Evolutionary conservation across 2,888 invertebrate species (phyloP), one percentile per base, ranked within the genome.

Genomic region (Seladonia tumulorum): DNA sequence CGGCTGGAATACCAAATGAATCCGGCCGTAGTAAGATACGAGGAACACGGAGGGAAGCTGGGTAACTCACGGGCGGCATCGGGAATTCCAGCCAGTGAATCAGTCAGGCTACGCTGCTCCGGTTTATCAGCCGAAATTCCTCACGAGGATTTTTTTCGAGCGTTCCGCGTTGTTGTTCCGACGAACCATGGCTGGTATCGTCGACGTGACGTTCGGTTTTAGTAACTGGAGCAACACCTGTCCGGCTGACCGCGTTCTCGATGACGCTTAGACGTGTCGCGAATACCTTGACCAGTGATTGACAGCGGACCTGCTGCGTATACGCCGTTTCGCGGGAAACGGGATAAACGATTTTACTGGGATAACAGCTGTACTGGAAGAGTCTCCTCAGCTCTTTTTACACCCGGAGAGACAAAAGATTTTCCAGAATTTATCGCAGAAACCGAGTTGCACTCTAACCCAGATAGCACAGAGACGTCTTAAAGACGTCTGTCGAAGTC

Each of bases 1-100:
- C 83, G 91, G 77, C 85, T 83, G 87, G 92, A 93, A 93, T 93
- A 92, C 92, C 87, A 93, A 93, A 93, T 91, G 89, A 85, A 88
- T 75, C 49, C 81, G 18, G 42, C 12, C 66, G 60, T 66, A 63
- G 72, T 53, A 72, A 60, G 75, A 68, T n/a, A 66, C 47, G n/a
- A 35, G 29, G 47, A n/a, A 45, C 47, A 66, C n/a, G 12, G 42
- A 8, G 39, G 47, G 47, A 66, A 49, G 35, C 49, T n/a, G 49
- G 25, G 14, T 14, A 60, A 53, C 53, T 10, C 22, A 29, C 7
- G 47, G 29, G 47, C 35, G 35, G 66, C 66, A n/a, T 66, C 66
- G 14, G 29, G 47, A 76, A 76, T 76, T 76, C 47, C 76, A 63
- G 2, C 45, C 45, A 90, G 63, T 45, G 47, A 53, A 53, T 53